Conservation (phyloP, 1,140 invertebrate genomes). For the Trialeurodes vaporariorum region DNA sequence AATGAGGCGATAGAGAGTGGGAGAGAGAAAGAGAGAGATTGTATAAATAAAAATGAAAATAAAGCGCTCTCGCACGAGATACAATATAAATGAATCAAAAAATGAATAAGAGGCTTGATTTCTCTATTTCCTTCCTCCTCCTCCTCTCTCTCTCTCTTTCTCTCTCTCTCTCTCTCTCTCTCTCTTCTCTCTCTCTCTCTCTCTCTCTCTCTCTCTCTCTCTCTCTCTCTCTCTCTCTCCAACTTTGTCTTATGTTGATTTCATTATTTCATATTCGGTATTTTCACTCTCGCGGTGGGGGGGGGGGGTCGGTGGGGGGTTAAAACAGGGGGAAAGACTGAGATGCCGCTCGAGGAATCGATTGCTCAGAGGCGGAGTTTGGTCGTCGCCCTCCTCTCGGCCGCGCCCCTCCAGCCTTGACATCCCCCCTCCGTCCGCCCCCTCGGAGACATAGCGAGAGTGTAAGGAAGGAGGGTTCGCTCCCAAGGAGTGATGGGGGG, state of each 20-base stretch:
- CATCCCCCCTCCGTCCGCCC: neutral
- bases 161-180: neutral
- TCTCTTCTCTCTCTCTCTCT: slow-evolving; percentile 3
- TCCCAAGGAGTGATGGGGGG: neutral
- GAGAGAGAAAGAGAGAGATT: too few relatives aligned
- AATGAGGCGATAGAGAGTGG: too few relatives aligned
- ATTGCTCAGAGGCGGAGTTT: too few relatives aligned
- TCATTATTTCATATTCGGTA: too few relatives aligned
- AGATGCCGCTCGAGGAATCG: too few relatives aligned
- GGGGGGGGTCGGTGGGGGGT: slow-evolving; percentile 21
- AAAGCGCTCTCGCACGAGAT: slow-evolving; percentile 10
- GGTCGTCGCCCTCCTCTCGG: too few relatives aligned
- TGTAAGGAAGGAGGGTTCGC: neutral
- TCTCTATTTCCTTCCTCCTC: slow-evolving; percentile 2
- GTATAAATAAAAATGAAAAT: too few relatives aligned
- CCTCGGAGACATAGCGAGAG: neutral
- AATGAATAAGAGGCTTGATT: slow-evolving; percentile 13
- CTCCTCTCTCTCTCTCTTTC: slow-evolving; percentile 4
- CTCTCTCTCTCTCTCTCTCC: too few relatives aligned
- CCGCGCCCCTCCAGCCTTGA: too few relatives aligned
- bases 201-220: neutral
- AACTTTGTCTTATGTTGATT: neutral
- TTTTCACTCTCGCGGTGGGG: slow-evolving; percentile 18
- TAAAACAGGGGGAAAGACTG: too few relatives aligned
- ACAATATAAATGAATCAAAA: slow-evolving; percentile 6